phyloP scores from a whole-genome alignment of 2,888 invertebrate genomes.

The Tipula helvola region DNA sequence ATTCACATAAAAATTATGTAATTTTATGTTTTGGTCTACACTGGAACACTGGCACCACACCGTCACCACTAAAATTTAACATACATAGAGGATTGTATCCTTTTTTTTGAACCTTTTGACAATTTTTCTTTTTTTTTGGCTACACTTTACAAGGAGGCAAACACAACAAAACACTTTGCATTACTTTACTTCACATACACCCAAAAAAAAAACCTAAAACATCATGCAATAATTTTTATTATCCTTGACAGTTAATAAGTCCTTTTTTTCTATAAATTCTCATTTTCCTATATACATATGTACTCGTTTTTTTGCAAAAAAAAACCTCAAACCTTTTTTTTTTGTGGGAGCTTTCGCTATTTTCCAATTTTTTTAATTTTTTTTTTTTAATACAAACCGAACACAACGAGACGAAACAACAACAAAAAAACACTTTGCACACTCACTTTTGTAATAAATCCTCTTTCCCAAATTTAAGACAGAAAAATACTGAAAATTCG shows the following conservation, averaged over 20 bases:
- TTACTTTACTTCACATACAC: background rate
- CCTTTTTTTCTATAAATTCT: background rate
- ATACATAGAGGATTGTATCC: background rate
- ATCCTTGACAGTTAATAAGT: slow-evolving; percentile 4
- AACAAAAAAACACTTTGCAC: background rate
- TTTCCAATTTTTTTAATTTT: background rate
- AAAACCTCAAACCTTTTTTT: background rate
- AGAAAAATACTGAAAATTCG: background rate
- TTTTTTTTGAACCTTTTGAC: background rate
- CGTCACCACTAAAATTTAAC: background rate
- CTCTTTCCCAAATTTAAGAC: background rate
- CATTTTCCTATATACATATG: background rate
- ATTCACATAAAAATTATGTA: background rate
- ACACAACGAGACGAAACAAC: background rate
- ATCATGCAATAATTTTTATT: background rate
- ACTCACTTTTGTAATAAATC: background rate
- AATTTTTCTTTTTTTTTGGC: background rate
- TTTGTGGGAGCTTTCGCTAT: background rate
- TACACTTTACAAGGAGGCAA: background rate
- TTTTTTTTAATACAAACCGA: background rate
- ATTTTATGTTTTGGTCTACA: background rate
- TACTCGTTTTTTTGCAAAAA: background rate
- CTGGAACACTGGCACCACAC: background rate
- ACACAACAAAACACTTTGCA: background rate
- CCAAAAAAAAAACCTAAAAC: background rate